A percentile compares a stretch with the other conserved stretches of the same genome.
Conservation (phyloP, 2,797 vertebrate species). For the Spea hammondii region DNA sequence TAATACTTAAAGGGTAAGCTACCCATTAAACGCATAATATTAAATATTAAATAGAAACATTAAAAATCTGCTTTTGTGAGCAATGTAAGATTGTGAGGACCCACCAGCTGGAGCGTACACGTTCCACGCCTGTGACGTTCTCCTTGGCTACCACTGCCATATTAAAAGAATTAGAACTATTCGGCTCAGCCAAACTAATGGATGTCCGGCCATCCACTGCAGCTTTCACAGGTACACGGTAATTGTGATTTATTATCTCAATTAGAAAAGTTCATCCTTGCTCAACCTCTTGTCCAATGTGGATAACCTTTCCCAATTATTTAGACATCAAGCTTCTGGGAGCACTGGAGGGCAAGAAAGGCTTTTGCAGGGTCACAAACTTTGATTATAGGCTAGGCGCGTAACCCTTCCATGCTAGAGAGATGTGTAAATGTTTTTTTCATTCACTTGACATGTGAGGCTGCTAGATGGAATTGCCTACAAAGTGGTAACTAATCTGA, state of each 20-base stretch:
- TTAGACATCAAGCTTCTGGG: constrained; percentile 21
- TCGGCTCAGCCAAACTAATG: constrained; percentile 9
- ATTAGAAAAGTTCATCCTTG: constrained; percentile 39
- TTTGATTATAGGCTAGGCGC: background rate
- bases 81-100: no score
- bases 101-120: no score
- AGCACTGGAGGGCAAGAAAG: constrained; percentile 11
- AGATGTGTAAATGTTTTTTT: no score
- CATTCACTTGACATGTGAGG: no score
- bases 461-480: no score
- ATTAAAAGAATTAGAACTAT: constrained; percentile 16
- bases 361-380: background rate
- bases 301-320: constrained; percentile 42
- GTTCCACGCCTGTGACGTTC: background rate
- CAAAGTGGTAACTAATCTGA: no score
- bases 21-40: no score
- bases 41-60: no score
- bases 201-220: constrained; percentile 9
- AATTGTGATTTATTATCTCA: constrained; percentile 50
- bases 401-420: background rate
- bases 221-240: constrained; percentile 19
- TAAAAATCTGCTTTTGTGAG: no score
- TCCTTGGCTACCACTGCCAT: constrained; percentile 15
- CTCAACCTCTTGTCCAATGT: constrained; percentile 35
- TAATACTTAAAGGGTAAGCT: no score